Percentiles rank a stretch among this genome's conserved stretches.
Conservation (phyloP, 2,113 vertebrate species). For the Casuarius casuarius region DNA sequence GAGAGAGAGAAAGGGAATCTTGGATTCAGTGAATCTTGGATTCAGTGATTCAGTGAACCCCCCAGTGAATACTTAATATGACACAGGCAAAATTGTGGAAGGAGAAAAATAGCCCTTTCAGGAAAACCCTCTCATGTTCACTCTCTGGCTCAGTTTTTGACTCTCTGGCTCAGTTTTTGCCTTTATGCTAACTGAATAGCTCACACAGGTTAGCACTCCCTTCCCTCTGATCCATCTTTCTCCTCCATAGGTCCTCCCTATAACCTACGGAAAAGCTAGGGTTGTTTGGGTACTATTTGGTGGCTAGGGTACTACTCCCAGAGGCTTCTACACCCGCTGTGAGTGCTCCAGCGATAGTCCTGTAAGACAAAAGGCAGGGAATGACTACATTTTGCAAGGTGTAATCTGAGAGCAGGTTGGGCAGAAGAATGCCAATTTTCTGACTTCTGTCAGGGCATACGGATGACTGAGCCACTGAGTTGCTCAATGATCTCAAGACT, state of each 20-base stretch:
- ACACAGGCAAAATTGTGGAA: background rate
- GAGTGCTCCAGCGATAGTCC: background rate
- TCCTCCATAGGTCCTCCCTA: background rate
- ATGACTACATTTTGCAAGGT: background rate
- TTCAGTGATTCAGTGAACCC: no score
- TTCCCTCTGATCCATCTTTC: background rate
- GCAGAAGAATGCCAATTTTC: background rate
- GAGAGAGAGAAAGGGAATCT: background rate
- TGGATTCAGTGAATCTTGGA: background rate
- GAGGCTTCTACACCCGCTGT: background rate
- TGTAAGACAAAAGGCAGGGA: background rate
- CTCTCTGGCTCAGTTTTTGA: background rate
- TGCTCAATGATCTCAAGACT: background rate
- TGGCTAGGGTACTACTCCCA: background rate
- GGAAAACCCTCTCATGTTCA: background rate
- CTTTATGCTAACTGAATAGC: fast-evolving
- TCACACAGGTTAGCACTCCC: background rate
- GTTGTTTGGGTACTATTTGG: background rate
- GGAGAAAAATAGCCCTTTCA: background rate
- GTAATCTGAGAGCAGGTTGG: background rate
- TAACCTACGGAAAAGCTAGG: background rate
- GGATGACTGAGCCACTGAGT: background rate
- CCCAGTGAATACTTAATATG: background rate
- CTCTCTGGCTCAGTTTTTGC: background rate
- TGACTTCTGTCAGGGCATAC: background rate